phyloP scores from a whole-genome alignment of 2,113 vertebrate species.

The Dicrurus megarhynchus region DNA sequence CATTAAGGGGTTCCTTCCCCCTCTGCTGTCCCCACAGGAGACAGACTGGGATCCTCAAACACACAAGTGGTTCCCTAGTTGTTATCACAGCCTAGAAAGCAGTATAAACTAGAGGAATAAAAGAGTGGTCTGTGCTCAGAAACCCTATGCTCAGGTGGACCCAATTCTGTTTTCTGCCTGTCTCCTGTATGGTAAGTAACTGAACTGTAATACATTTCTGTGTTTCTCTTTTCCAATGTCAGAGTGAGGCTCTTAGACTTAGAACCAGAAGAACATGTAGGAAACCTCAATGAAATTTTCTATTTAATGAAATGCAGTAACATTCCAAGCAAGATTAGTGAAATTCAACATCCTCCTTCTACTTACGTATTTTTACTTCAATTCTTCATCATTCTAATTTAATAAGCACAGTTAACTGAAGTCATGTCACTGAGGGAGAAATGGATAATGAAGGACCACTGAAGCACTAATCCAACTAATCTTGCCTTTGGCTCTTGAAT shows the following conservation, averaged over 20 bases:
- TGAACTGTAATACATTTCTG: not conserved
- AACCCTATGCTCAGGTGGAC: not conserved
- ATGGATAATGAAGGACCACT: slow-evolving; percentile 49
- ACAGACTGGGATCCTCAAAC: not conserved
- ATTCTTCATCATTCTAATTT: not conserved
- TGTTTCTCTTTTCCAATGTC: not conserved
- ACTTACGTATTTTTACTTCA: not conserved
- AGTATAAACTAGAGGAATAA: not conserved
- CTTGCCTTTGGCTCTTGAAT: slow-evolving; percentile 46
- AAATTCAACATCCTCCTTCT: not conserved
- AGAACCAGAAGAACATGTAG: not conserved
- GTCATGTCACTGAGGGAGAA: slow-evolving; percentile 6
- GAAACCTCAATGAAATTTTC: not conserved
- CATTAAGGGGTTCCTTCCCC: not conserved
- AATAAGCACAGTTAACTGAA: slow-evolving; percentile 35
- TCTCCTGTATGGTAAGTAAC: not conserved
- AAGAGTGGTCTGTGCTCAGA: not conserved
- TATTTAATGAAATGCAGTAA: not conserved
- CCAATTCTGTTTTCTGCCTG: not conserved
- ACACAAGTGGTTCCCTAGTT: not conserved
- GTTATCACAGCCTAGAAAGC: not conserved
- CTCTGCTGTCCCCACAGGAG: not conserved
- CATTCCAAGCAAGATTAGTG: not conserved
- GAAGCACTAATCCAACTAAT: slow-evolving; percentile 46
- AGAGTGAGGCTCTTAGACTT: not conserved